Conservation (phyloP, 1,140 invertebrate species). For the Thaumatotibia leucotreta region DNA sequence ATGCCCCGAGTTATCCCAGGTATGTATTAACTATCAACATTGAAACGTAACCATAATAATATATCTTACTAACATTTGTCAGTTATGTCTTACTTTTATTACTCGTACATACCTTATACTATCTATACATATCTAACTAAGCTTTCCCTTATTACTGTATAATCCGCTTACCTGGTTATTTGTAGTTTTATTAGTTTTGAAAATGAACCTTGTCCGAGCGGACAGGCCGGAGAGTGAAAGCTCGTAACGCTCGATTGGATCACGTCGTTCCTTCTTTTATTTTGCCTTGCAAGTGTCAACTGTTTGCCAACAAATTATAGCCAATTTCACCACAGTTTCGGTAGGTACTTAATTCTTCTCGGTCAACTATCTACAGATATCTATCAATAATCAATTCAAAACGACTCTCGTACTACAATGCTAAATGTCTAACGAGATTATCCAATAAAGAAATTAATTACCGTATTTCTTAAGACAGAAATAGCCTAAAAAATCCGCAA, state of each 20-base stretch:
- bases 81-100: too few species aligned
- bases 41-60: too few species aligned
- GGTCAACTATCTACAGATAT: slow-evolving; percentile 11
- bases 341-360: slow-evolving; percentile 27
- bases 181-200: slow-evolving; percentile 27
- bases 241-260: slow-evolving; percentile 49
- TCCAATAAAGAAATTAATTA: too few species aligned
- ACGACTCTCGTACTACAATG: too few species aligned
- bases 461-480: too few species aligned
- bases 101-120: too few species aligned
- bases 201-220: slow-evolving; percentile 27
- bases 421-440: too few species aligned
- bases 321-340: slow-evolving; percentile 28
- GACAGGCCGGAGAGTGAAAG: slow-evolving; percentile 52
- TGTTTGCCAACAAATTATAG: slow-evolving; percentile 36
- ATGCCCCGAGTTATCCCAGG: too few species aligned
- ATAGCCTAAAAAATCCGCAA: too few species aligned
- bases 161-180: background rate
- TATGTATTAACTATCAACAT: too few species aligned
- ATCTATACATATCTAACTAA: slow-evolving; percentile 21
- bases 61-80: too few species aligned
- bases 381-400: too few species aligned
- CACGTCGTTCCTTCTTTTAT: slow-evolving; percentile 39
- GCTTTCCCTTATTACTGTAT: background rate
- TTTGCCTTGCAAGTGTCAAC: slow-evolving; percentile 38